A percentile compares a stretch with the other conserved stretches of the same genome.
These are phyloP conservation scores for Mongoloraphidia duomilia DNA, from an alignment of 2,888 invertebrate genomes.

Conservation along the genomic window DNA sequence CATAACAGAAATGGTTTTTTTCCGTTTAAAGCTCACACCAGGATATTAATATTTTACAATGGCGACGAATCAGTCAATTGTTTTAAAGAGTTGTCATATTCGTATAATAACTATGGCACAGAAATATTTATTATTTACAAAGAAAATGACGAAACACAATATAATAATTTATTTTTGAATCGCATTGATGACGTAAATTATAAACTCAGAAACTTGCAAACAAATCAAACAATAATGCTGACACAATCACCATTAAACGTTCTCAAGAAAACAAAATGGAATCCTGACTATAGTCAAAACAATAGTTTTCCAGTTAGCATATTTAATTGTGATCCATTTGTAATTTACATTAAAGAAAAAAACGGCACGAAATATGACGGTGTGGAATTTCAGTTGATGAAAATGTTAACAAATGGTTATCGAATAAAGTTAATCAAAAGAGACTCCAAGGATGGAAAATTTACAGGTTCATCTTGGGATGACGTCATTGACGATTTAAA, in stretches of 20 bases:
- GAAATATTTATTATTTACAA: neutral
- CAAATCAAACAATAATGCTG: no score
- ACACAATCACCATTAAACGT: no score
- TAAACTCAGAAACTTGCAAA: no score
- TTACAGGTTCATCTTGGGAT: neutral
- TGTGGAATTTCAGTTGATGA: neutral
- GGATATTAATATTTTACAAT: neutral
- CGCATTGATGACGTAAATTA: no score
- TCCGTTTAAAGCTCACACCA: neutral
- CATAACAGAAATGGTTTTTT: neutral
- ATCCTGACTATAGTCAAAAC: neutral
- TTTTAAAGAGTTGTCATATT: neutral
- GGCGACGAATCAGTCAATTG: neutral
- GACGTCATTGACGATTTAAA: neutral
- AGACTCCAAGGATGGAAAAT: neutral
- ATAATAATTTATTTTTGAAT: no score
- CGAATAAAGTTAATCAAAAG: neutral
- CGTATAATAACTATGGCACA: neutral
- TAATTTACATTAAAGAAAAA: neutral
- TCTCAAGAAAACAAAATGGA: neutral
- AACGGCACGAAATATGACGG: neutral
- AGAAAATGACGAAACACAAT: no score
- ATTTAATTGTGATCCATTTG: neutral
- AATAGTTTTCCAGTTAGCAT: neutral
- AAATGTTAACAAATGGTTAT: neutral